Evolutionary conservation across 2,113 vertebrate species (phyloP), one percentile per base, ranked within the genome.

Genomic region (Meriones unguiculatus): DNA sequence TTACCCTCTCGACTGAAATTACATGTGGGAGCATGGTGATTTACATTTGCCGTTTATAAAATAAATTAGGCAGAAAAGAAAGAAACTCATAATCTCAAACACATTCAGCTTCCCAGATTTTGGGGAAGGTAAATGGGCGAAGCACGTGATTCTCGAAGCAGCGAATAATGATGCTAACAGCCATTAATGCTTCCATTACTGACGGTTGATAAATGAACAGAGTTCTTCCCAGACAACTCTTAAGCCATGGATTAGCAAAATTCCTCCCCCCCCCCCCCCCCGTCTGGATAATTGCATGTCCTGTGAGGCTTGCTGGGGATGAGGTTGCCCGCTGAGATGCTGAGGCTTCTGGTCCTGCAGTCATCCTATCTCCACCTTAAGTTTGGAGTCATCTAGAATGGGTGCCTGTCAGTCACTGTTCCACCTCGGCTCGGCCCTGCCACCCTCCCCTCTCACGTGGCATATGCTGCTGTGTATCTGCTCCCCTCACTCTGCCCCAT

Each of bases 31-130:
- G 78, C 67, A 38, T 30, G 72, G 59, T 91, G 11, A 96, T 97
- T 97, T 98, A 97, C 96, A 94, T 97, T 96, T 97, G 97, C 93
- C 94, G 97, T 96, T 98, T 98, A 97, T 87, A 94, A 97, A 98
- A 97, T 95, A 99, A 98, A 98, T 98, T 98, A 97, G 96, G 97
- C 98, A 98, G 97, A 98, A 98, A 98, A 98, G 72, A 98, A 98
- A 97, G 77, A 95, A 97, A 96, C 94, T 97, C 97, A 84, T 97
- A 98, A 98, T 98, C 94, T 94, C 89, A 95, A 98, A 97, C 41
- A 95, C 76, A 92, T 95, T 92, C 80, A 97, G 90, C 90, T 93
- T 97, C 96, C 82, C 96, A 95, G 76, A 65, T 82, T 98, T 95
- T 95, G 70, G 96, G 72, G 92, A 98, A 98, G 98, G 98, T 98